Conservation (phyloP, 1,140 invertebrate species). For the Meloidogyne exigua region DNA sequence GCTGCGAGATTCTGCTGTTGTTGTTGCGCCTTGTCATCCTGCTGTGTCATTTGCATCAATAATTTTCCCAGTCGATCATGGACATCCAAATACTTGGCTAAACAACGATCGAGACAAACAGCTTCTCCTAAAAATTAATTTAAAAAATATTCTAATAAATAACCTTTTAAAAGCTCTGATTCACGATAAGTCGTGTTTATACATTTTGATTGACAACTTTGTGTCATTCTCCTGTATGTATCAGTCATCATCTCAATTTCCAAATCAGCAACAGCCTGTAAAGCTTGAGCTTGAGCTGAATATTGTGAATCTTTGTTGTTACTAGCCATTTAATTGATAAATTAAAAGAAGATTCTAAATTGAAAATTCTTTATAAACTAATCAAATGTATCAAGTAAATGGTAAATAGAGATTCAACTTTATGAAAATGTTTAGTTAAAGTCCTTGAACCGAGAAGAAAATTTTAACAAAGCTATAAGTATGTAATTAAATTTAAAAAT, state of each 20-base stretch:
- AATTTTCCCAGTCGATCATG: constrained; percentile 49
- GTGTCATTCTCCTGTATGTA: constrained; percentile 48
- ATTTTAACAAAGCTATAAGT: too few relatives aligned
- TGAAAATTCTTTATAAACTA: too few relatives aligned
- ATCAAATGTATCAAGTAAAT: too few relatives aligned
- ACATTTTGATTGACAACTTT: constrained; percentile 47
- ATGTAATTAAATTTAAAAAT: too few relatives aligned
- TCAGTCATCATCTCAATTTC: constrained; percentile 43
- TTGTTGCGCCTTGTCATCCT: constrained; percentile 41
- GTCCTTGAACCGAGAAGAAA: too few relatives aligned
- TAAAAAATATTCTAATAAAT: background rate
- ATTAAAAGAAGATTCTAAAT: background rate
- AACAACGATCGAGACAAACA: constrained; percentile 52
- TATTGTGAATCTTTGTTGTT: background rate
- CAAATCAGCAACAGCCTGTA: constrained; percentile 36
- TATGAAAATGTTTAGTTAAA: too few relatives aligned
- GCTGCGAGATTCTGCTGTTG: constrained; percentile 27
- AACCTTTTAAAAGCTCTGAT: constrained; percentile 42
- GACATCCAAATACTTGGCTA: constrained; percentile 51
- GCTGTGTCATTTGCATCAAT: constrained; percentile 55
- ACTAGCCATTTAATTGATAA: background rate
- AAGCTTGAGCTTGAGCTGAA: constrained; percentile 15
- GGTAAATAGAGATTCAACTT: too few relatives aligned
- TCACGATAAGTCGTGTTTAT: constrained; percentile 45
- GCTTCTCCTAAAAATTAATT: constrained; percentile 32